These are phyloP conservation scores for Stegastes partitus DNA, from an alignment of 2,113 vertebrate genomes.

Conservation along the genomic window DNA sequence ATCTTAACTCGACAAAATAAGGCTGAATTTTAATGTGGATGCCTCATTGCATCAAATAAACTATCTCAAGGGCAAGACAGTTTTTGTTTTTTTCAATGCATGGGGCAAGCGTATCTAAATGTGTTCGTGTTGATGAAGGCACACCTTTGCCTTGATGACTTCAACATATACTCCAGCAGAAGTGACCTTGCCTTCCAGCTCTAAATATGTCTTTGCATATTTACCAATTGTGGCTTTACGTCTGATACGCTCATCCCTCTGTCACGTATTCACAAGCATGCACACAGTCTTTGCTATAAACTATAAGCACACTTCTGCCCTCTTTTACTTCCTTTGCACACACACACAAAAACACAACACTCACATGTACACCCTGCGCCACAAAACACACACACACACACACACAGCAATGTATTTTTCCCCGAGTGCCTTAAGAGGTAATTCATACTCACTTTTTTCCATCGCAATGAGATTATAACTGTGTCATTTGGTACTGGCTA, in stretches of 20 bases:
- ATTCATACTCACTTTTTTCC: constrained; percentile 67
- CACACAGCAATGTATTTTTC: constrained; percentile 29
- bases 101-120: constrained; percentile 3
- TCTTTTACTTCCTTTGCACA: neutral
- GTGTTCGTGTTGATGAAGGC: constrained; percentile 7
- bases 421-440: constrained; percentile 46
- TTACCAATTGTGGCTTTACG: constrained; percentile 19
- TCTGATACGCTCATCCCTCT: constrained; percentile 30
- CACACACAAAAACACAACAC: neutral
- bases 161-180: neutral
- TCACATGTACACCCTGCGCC: constrained; percentile 1
- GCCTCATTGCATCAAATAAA: neutral
- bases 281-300: constrained; percentile 19
- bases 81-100: neutral
- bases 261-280: constrained; percentile 4
- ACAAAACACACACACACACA: constrained; percentile 18
- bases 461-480: constrained; percentile 71
- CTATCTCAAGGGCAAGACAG: neutral
- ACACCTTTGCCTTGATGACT: constrained; percentile 14
- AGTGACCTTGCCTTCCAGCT: constrained; percentile 12
- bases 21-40: too few species aligned
- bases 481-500: constrained; percentile 66
- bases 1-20: too few species aligned
- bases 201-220: constrained; percentile 20
- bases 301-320: neutral